A percentile compares a stretch with the other conserved stretches of the same genome.
Evolutionary conservation across 2,113 vertebrate genomes (phyloP).

Genomic region (Microcebus lehilahytsara): DNA sequence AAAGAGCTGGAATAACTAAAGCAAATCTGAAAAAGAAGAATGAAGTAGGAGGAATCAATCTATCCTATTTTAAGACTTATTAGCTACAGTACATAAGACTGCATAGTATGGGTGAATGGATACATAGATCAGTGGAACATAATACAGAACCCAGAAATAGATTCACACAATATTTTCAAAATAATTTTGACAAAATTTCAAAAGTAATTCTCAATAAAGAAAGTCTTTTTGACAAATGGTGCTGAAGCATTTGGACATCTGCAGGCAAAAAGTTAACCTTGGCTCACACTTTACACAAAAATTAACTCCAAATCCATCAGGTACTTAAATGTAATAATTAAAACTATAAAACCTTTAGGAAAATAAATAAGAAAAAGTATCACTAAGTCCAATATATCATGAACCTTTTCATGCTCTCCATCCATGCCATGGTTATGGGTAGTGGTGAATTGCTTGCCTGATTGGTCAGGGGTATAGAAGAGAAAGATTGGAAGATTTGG

Average conservation of each 20-base stretch:
- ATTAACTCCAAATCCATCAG: not conserved
- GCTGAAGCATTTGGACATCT: not conserved
- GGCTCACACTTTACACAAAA: not conserved
- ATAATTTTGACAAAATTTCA: not conserved
- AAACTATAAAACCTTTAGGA: not conserved
- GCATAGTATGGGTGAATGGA: not conserved
- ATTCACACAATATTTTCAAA: not conserved
- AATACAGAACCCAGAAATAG: not conserved
- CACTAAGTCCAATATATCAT: not conserved
- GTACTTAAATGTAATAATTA: not conserved
- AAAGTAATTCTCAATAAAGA: not conserved
- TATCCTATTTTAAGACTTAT: not conserved
- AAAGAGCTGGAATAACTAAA: not conserved
- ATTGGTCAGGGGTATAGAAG: not conserved
- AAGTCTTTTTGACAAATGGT: not conserved
- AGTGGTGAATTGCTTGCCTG: not conserved
- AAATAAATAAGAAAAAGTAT: not conserved
- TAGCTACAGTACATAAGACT: not conserved
- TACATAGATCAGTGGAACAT: not conserved
- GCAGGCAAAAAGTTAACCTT: not conserved
- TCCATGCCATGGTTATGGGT: not conserved
- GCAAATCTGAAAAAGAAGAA: not conserved
- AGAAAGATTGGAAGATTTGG: not conserved
- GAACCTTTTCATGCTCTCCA: not conserved
- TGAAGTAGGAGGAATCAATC: not conserved